phyloP scores from a whole-genome alignment of 2,797 vertebrate species.

The Neomorphus geoffroyi region DNA sequence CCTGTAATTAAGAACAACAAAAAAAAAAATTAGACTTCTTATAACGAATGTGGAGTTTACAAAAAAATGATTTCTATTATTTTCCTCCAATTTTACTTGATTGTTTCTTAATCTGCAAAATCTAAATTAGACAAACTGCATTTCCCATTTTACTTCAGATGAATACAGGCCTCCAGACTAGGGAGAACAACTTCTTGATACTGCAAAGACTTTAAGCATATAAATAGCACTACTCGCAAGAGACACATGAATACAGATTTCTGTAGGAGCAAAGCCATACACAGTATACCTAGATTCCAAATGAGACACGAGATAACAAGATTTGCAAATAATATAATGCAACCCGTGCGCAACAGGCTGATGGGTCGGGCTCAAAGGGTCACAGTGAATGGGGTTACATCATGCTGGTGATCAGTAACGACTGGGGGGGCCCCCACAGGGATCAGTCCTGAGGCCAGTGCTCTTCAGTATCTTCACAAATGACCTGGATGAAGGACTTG shows the following conservation, averaged over 20 bases:
- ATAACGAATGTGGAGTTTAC: not conserved
- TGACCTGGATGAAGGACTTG: too few relatives aligned
- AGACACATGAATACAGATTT: rapidly evolving
- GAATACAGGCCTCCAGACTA: not conserved
- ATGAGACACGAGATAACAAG: not conserved
- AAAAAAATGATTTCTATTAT: not conserved
- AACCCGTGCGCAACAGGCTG: too few relatives aligned
- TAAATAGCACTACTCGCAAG: not conserved
- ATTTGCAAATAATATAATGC: too few relatives aligned
- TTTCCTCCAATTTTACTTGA: not conserved
- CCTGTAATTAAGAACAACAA: slow-evolving; percentile 73
- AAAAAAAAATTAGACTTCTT: not conserved
- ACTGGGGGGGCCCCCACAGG: too few relatives aligned
- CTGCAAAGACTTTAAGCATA: not conserved
- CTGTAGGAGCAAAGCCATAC: not conserved
- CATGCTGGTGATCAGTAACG: too few relatives aligned
- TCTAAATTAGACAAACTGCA: not conserved
- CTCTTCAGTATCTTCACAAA: too few relatives aligned
- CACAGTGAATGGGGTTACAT: too few relatives aligned
- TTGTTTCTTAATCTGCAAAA: not conserved
- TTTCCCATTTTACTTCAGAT: not conserved
- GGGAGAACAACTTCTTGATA: rapidly evolving
- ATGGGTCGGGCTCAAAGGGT: too few relatives aligned
- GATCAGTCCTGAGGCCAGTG: too few relatives aligned
- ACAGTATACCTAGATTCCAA: not conserved